Base-by-base conservation (phyloP, 2,113 vertebrate genomes). In the Rhagologus leucostigma region DNA sequence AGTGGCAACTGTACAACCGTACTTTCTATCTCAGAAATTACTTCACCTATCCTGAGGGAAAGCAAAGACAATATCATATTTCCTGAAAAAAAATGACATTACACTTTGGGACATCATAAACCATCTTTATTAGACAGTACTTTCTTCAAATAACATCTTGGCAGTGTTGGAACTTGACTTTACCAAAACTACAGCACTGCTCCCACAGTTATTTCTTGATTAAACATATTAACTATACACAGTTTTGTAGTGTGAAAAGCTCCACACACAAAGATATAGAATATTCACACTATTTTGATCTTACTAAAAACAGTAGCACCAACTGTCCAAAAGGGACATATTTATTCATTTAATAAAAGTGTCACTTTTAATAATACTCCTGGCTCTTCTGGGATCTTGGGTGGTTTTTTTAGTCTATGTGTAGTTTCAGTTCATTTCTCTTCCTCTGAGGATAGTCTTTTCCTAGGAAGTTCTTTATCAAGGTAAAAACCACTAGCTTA, bases 61-160 rank as follows among this genome's bases (percentile, higher is more conserved):
- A 91, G 56, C 5, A 89, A 96, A 94, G 27, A 81, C 70, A 89
- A 41, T 89, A 95, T 49, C 30, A 20, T 50, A 89, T 56, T 74
- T 86, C 46, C 47, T 22, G 27, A 18, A 35, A 84, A 52, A 70
- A 88, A 73, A 85, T 11, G 50, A 3, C 73, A 63, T 87, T 87
- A 81, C 77, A 67, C 77, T 81, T 46, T 87, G 89, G 69, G 80
- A 94, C 73, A 94, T n/a, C 80, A 91, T 56, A 93, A 89, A 87
- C 60, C 29, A n/a, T 64, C 16, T 86, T 92, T 92, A 90, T 90
- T 89, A 82, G 76, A 78, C 26, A 81, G 29, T 16, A 47, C 19
- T 84, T 95, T 84, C 73, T 71, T 84, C 64, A 91, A 52, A 78
- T 68, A 65, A 86, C 32, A 46, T 37, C 56, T 60, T 64, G 74